Evolutionary conservation across 2,888 invertebrate genomes (phyloP), one percentile per base, ranked within the genome.

Genomic region (Poecilus cupreus): DNA sequence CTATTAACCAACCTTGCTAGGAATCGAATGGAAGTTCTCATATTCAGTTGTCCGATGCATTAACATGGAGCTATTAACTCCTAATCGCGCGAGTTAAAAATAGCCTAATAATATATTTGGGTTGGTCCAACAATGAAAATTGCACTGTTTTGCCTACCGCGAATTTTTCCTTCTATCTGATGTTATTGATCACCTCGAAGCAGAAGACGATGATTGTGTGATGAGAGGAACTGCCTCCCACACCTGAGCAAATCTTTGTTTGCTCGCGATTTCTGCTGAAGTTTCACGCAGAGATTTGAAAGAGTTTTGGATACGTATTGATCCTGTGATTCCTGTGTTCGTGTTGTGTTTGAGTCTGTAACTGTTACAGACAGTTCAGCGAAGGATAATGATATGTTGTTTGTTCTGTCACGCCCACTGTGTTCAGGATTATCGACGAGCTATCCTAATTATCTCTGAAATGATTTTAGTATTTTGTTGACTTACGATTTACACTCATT

Each of bases 161-260:
- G 32, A 32, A 8, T 32, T 32, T n/a, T n/a, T n/a, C 32, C 32
- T 8, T 32, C 32, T 32, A 5, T 8, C 43, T 43, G 43, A 43
- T 43, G 43, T 43, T 60, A 60, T 60, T 60, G 60, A 60, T 60
- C 24, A 20, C 32, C 8, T 6, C 6, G 32, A 32, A 3, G 32
- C 32, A 32, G 32, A 32, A 32, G 11, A n/a, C 8, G 22, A 43
- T 1, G n/a, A 43, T 0, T n/a, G 8, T 57, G 20, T 60, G 22
- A 22, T 13, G 11, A 32, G 32, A 32, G 32, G 4, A 32, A 32
- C 8, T 32, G 3, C n/a, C 60, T 13, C 60, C 60, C 24, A 26
- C 60, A 24, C 24, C 24, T 60, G 24, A 10, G 32, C 26, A n/a
- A 24, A 60, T 60, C 60, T 60, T 54, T 60, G 60, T 60, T 60